Evolutionary conservation across 1,140 invertebrate genomes (phyloP).

Genomic region (Drosophila carrolli): DNA sequence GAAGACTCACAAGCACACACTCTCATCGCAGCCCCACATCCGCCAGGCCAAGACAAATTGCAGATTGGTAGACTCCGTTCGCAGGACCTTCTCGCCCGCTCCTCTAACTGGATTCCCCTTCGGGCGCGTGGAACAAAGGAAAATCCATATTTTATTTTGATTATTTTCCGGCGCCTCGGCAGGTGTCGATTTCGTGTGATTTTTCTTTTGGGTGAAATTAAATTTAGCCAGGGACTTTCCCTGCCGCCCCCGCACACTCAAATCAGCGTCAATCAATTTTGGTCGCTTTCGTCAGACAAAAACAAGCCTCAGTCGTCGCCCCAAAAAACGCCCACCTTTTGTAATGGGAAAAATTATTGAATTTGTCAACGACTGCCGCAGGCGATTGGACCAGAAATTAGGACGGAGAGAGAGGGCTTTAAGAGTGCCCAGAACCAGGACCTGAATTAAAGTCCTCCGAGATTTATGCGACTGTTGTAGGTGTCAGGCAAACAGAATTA

Average conservation of each 20-base stretch:
- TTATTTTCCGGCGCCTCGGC: conserved; percentile 77
- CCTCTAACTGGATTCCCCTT: conserved; percentile 28
- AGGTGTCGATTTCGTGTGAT: conserved; percentile 73
- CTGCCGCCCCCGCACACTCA: conserved; percentile 13
- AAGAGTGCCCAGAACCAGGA: background rate
- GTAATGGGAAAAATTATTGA: conserved; percentile 84
- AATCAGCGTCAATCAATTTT: conserved; percentile 79
- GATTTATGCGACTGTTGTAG: conserved; percentile 72
- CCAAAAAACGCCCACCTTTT: conserved; percentile 37
- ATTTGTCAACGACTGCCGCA: conserved; percentile 81
- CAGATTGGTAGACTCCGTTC: conserved; percentile 74
- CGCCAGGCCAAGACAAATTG: conserved; percentile 79
- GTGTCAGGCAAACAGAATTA: conserved; percentile 81
- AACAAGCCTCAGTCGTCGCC: conserved; percentile 45
- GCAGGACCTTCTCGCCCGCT: conserved; percentile 16
- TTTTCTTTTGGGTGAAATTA: conserved; percentile 62
- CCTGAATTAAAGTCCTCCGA: conserved; percentile 40
- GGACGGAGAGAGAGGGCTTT: conserved; percentile 50
- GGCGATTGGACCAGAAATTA: conserved; percentile 26
- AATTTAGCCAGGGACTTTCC: conserved; percentile 61
- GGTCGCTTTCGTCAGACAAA: conserved; percentile 68
- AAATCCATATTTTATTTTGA: conserved; percentile 83
- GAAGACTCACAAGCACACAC: conserved; percentile 31
- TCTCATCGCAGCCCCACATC: conserved; percentile 23
- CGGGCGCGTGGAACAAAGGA: conserved; percentile 58